Conservation (phyloP, 2,888 invertebrate species). For the Lamellibrachia satsuma region DNA sequence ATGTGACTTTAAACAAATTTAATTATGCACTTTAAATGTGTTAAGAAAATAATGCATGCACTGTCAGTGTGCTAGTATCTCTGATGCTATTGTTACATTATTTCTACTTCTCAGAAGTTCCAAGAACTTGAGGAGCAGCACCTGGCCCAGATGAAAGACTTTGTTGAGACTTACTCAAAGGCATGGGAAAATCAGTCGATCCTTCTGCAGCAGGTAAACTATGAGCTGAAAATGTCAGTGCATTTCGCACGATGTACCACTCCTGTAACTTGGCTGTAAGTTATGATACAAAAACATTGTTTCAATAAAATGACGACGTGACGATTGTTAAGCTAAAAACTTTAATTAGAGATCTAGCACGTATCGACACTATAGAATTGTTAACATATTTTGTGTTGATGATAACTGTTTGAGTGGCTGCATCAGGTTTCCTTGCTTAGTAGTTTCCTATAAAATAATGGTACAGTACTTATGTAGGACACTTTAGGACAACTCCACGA, state of each 20-base stretch:
- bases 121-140: conserved; percentile 94
- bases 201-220: conserved; percentile 86
- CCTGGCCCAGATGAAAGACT: conserved; percentile 93
- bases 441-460: background rate
- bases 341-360: background rate
- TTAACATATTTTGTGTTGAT: conserved; percentile 6
- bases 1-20: too few species aligned
- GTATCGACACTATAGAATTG: background rate
- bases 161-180: conserved; percentile 83
- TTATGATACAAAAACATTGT: background rate
- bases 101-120: conserved; percentile 70
- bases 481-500: background rate
- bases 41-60: too few species aligned
- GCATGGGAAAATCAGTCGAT: conserved; percentile 83
- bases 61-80: background rate
- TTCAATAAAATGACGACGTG: background rate
- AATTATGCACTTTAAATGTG: too few species aligned
- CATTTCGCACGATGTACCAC: background rate
- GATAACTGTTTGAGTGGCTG: conserved; percentile 1
- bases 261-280: background rate
- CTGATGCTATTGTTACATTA: background rate
- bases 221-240: conserved; percentile 51
- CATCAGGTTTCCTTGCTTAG: background rate
- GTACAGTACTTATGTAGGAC: background rate
- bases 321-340: background rate